Evolutionary conservation across 1,140 invertebrate genomes (phyloP).

Genomic region (Pseudomyrmex gracilis): DNA sequence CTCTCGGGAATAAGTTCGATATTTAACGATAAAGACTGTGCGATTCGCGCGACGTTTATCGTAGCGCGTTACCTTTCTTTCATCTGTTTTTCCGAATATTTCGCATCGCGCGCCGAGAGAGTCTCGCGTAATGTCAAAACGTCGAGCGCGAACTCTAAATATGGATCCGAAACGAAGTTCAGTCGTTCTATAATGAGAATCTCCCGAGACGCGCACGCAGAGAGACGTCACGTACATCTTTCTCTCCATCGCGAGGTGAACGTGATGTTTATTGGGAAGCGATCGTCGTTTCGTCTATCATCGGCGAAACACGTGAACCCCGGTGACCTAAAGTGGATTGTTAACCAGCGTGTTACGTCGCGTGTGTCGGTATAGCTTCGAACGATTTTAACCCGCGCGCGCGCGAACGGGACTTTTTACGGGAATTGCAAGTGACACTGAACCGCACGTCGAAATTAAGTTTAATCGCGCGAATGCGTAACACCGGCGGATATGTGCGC

Average conservation of each 20-base stretch:
- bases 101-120: background rate
- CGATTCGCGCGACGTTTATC: background rate
- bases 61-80: background rate
- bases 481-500: background rate
- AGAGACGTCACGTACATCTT: slow-evolving; percentile 9
- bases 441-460: background rate
- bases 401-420: slow-evolving; percentile 20
- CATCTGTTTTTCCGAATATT: background rate
- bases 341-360: slow-evolving; percentile 62
- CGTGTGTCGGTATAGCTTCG: slow-evolving; percentile 63
- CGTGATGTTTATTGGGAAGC: slow-evolving; percentile 57
- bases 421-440: background rate
- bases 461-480: slow-evolving; percentile 3
- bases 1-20: too few species aligned
- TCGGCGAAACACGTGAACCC: slow-evolving; percentile 56
- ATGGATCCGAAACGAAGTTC: slow-evolving; percentile 22
- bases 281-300: slow-evolving; percentile 62
- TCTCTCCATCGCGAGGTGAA: slow-evolving; percentile 42
- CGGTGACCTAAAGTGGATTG: slow-evolving; percentile 63
- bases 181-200: background rate
- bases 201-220: background rate
- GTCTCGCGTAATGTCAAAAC: slow-evolving; percentile 15
- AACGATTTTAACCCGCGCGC: background rate
- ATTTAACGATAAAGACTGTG: too few species aligned
- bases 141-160: slow-evolving; percentile 29